These are phyloP conservation scores for Amblyopsis hoosieri DNA, from an alignment of 2,797 vertebrate species.

Conservation along the genomic window DNA sequence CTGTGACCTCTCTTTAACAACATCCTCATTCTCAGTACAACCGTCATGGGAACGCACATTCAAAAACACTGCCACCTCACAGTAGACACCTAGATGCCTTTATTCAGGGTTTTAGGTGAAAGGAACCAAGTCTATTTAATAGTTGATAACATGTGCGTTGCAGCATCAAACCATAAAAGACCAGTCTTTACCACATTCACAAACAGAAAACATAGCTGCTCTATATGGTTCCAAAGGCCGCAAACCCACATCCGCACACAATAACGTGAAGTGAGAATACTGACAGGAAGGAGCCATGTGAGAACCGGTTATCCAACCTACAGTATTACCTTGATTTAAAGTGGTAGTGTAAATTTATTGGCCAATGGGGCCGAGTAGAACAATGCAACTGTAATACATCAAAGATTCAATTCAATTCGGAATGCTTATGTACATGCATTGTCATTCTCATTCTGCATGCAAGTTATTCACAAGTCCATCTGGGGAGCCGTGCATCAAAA, in stretches of 20 bases:
- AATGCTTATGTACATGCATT: too few relatives aligned
- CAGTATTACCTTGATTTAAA: too few relatives aligned
- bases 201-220: slow-evolving; percentile 3
- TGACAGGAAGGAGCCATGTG: slow-evolving; percentile 5
- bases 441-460: too few relatives aligned
- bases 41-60: slow-evolving; percentile 27
- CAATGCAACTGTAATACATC: too few relatives aligned
- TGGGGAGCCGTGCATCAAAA: too few relatives aligned
- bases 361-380: too few relatives aligned
- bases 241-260: slow-evolving; percentile 27
- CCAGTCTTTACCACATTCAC: slow-evolving; percentile 52
- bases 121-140: slow-evolving; percentile 22
- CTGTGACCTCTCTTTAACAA: slow-evolving; percentile 56
- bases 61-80: slow-evolving; percentile 30
- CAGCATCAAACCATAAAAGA: slow-evolving; percentile 29
- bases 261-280: slow-evolving; percentile 2
- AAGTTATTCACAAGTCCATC: too few relatives aligned
- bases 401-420: too few relatives aligned
- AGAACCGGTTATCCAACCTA: slow-evolving; percentile 27
- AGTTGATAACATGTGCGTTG: slow-evolving; percentile 17
- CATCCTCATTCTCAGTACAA: slow-evolving; percentile 56
- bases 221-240: slow-evolving; percentile 11
- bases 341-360: too few relatives aligned
- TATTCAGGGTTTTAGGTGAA: slow-evolving; percentile 33
- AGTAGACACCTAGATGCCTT: slow-evolving; percentile 33